Evolutionary conservation across 2,888 invertebrate species (phyloP), one percentile per base, ranked within the genome.

Genomic region (Bugulina stolonifera): DNA sequence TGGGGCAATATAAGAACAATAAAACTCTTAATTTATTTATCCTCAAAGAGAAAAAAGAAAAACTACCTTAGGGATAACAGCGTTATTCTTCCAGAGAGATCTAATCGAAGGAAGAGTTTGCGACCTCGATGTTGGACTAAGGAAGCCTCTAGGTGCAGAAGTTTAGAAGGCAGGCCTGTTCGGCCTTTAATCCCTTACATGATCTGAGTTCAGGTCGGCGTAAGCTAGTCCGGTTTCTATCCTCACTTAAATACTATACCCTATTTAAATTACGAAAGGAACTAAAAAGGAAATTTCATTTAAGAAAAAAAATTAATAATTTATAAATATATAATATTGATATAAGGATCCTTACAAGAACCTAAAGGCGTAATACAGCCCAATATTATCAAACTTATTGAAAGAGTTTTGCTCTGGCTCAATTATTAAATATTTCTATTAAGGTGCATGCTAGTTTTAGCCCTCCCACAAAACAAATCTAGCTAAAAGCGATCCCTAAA

Each of bases 81-180:
- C 89, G 89, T 90, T 88, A 90, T 91, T 87, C 88, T 88, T 88
- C 89, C 89, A 86, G 85, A 89, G 87, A 91, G 90, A 87, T 88
- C 90, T 82, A 85, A 91, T 91, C 88, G 86, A 87, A 88, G 89
- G 87, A 87, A 88, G 84, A 88, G 89, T 87, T 91, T 91, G 89
- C 89, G 90, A 91, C 91, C 91, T 91, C 91, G 91, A 91, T 91
- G 91, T 91, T 91, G 91, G 90, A 91, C 91, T 91, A 91, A 89
- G 87, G 82, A 87, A 86, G 87, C 88, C 86, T 86, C 87, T 87
- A 86, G 87, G 88, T 87, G 90, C 81, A 90, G 88, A 85, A 86
- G 87, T 87, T 89, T 86, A 87, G 87, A 76, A 73, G 76, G 78
- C 75, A 72, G 78, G 73, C 85, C 85, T 86, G 89, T 89, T 88